Conservation (phyloP, 2,888 invertebrate species). For the Polylopha cassiicola region DNA sequence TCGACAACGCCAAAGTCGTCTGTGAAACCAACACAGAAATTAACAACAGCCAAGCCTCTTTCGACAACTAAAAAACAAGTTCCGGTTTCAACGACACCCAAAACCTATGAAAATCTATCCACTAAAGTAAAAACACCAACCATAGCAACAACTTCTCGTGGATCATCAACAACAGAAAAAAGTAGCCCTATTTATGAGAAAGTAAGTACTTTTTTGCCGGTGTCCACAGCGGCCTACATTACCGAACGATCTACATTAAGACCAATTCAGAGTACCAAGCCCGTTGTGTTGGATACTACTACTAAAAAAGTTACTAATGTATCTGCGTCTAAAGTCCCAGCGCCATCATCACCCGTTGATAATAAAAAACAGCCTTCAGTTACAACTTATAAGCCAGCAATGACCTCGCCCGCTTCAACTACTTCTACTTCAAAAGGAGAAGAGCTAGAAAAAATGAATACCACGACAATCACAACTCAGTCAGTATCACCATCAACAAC, state of each 20-base stretch:
- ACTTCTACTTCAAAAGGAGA: constrained; percentile 32
- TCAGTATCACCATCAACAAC: constrained; percentile 64
- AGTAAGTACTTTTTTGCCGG: constrained; percentile 54
- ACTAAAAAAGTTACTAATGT: constrained; percentile 33
- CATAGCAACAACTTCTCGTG: constrained; percentile 30
- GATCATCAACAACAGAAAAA: constrained; percentile 39
- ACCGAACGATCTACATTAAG: constrained; percentile 44
- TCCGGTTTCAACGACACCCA: constrained; percentile 29
- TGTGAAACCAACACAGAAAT: constrained; percentile 7
- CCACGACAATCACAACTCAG: constrained; percentile 64
- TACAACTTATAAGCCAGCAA: constrained; percentile 31
- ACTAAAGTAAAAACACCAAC: constrained; percentile 28
- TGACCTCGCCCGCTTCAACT: constrained; percentile 28
- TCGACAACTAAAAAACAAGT: constrained; percentile 26
- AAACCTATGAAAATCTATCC: constrained; percentile 25
- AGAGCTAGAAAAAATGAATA: constrained; percentile 47
- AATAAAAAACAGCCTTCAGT: constrained; percentile 15
- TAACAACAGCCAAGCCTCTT: constrained; percentile 25
- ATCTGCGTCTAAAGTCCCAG: constrained; percentile 25
- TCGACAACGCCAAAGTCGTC: constrained; percentile 5
- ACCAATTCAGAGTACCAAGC: constrained; percentile 31
- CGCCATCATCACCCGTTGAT: constrained; percentile 22
- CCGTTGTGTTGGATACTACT: constrained; percentile 28
- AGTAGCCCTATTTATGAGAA: constrained; percentile 42
- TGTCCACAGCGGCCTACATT: constrained; percentile 48